phyloP scores from a whole-genome alignment of 1,140 invertebrate genomes.

The Drosophila rufa region DNA sequence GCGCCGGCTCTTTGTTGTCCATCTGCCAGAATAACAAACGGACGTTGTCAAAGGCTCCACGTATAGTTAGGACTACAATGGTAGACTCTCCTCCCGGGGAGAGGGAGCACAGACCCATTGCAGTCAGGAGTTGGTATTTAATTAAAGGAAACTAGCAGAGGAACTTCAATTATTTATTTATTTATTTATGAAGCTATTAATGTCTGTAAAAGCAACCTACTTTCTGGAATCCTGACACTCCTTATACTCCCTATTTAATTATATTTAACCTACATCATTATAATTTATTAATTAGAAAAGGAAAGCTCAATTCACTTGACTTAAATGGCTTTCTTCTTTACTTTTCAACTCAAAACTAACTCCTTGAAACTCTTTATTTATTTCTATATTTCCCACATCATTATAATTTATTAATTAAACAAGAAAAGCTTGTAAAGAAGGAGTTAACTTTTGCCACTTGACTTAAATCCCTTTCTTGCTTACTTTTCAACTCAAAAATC shows the following conservation, averaged over 20 bases:
- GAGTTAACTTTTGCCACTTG: too few species aligned
- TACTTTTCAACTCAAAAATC: not conserved
- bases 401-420: too few species aligned
- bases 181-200: not conserved
- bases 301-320: too few species aligned
- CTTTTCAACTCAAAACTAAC: not conserved
- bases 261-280: too few species aligned
- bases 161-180: not conserved
- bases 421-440: not conserved
- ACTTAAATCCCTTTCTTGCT: not conserved
- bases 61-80: slow-evolving; percentile 11
- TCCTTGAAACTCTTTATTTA: too few species aligned
- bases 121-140: slow-evolving; percentile 4
- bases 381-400: too few species aligned
- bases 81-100: too few species aligned
- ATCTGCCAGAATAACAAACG: slow-evolving; percentile 13
- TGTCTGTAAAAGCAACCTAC: not conserved
- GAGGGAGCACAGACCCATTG: not conserved
- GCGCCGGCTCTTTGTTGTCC: slow-evolving; percentile 5
- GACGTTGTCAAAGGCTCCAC: slow-evolving; percentile 28
- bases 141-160: not conserved
- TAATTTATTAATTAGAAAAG: too few species aligned
- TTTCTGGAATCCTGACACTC: not conserved
- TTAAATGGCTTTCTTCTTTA: not conserved
- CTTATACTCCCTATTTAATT: too few species aligned